These are phyloP conservation scores for Polypterus senegalus DNA, from an alignment of 2,113 vertebrate species.

Conservation along the genomic window DNA sequence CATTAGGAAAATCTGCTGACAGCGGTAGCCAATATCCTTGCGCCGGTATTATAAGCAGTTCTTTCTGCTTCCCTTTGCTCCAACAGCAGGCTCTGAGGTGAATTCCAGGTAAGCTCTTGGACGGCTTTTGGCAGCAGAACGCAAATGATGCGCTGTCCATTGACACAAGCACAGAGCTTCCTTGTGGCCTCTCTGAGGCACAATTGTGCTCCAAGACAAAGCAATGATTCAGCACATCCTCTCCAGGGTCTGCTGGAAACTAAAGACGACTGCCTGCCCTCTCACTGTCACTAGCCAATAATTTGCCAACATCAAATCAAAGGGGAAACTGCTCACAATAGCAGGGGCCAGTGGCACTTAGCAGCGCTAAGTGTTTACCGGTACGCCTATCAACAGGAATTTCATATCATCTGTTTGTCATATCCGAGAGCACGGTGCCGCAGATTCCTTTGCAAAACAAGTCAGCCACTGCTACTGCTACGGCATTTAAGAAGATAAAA, in stretches of 20 bases:
- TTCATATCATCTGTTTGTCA: constrained; percentile 36
- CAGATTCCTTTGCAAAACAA: constrained; percentile 7
- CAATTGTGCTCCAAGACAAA: constrained; percentile 41
- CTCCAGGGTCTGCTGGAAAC: constrained; percentile 38
- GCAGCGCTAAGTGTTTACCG: constrained; percentile 13
- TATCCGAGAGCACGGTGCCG: constrained; percentile 15
- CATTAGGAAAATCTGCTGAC: not conserved
- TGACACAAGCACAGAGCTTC: constrained; percentile 42
- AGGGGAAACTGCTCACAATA: constrained; percentile 49
- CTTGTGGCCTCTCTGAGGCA: constrained; percentile 42
- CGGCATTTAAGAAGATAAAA: constrained; percentile 6
- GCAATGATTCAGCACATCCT: constrained; percentile 53
- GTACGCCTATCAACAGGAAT: constrained; percentile 31
- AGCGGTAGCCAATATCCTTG: constrained; percentile 3
- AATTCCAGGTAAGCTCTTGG: constrained; percentile 31
- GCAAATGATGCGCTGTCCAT: constrained; percentile 37
- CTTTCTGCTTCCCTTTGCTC: not conserved
- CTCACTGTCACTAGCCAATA: constrained; percentile 35
- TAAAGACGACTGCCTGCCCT: constrained; percentile 34
- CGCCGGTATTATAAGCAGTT: constrained; percentile 4
- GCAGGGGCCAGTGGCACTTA: constrained; percentile 44
- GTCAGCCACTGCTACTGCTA: constrained; percentile 3
- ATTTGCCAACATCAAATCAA: constrained; percentile 50
- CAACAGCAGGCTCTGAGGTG: constrained; percentile 26
- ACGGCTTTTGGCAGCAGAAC: constrained; percentile 25